phyloP scores from a whole-genome alignment of 1,140 invertebrate species.

The Cephus cinctus region DNA sequence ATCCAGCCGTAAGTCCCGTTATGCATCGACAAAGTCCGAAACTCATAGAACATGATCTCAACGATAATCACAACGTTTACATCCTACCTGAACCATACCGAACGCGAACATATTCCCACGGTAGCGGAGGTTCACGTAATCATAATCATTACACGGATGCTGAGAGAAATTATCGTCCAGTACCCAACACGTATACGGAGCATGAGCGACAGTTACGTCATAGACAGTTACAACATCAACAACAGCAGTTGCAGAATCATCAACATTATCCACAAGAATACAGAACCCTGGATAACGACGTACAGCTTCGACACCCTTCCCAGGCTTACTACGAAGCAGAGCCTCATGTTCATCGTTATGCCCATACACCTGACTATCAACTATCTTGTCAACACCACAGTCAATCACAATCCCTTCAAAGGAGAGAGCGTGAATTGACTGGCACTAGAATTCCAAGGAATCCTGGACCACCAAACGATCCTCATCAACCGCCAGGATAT shows the following conservation, averaged over 20 bases:
- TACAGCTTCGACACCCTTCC: conserved; percentile 23
- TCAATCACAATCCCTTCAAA: conserved; percentile 17
- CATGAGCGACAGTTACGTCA: conserved; percentile 41
- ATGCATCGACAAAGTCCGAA: conserved; percentile 35
- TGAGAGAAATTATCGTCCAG: conserved; percentile 36
- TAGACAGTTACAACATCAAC: conserved; percentile 31
- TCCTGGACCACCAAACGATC: conserved; percentile 16
- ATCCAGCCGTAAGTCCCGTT: conserved; percentile 26
- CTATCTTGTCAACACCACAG: conserved; percentile 22
- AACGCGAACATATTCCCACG: conserved; percentile 45
- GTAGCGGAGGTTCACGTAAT: conserved; percentile 27
- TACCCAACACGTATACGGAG: conserved; percentile 43
- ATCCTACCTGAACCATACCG: conserved; percentile 47
- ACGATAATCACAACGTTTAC: conserved; percentile 50
- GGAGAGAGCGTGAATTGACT: conserved; percentile 21
- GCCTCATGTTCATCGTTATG: conserved; percentile 26
- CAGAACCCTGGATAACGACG: conserved; percentile 37
- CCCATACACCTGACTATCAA: conserved; percentile 28
- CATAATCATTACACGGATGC: conserved; percentile 37
- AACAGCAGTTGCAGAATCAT: conserved; percentile 19
- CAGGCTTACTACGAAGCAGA: conserved; percentile 34
- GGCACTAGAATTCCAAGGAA: conserved; percentile 17
- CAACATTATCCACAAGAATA: conserved; percentile 23
- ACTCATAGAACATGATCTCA: conserved; percentile 42
- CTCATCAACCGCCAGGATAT: conserved; percentile 34